These are phyloP conservation scores for Adrianichthys oophorus DNA, from an alignment of 2,797 vertebrate species.

Conservation along the genomic window DNA sequence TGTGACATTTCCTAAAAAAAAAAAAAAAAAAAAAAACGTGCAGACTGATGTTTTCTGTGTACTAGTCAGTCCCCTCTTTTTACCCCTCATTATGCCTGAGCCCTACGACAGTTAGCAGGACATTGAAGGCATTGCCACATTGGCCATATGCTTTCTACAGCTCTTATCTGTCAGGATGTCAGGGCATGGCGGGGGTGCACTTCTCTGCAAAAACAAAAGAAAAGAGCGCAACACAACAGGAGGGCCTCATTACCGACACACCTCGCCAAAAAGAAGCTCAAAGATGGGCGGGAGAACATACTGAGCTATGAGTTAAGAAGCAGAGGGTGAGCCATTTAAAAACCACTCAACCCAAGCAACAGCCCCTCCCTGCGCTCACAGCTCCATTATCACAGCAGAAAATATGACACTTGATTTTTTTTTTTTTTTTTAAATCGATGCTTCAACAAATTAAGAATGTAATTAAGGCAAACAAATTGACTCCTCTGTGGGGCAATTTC, in stretches of 20 bases:
- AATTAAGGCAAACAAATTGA: slow-evolving; percentile 75
- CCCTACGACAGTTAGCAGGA: slow-evolving; percentile 65
- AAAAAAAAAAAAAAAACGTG: slow-evolving; percentile 26
- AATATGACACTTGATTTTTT: slow-evolving; percentile 61
- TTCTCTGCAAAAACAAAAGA: slow-evolving; percentile 65
- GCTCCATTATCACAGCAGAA: slow-evolving; percentile 60
- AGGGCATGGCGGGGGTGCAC: slow-evolving; percentile 68
- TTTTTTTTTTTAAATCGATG: slow-evolving; percentile 52
- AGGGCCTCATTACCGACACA: slow-evolving; percentile 71
- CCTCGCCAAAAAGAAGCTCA: slow-evolving; percentile 46
- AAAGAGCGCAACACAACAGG: slow-evolving; percentile 62
- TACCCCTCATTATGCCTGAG: slow-evolving; percentile 67
- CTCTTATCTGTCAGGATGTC: slow-evolving; percentile 78
- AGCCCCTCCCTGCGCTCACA: slow-evolving; percentile 28
- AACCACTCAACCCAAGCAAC: slow-evolving; percentile 59
- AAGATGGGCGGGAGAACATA: slow-evolving; percentile 51
- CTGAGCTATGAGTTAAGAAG: slow-evolving; percentile 61
- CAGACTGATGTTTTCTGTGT: slow-evolving; percentile 63
- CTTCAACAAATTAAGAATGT: slow-evolving; percentile 72
- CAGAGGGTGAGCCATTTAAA: slow-evolving; percentile 69
- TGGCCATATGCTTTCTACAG: slow-evolving; percentile 74
- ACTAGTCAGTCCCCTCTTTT: slow-evolving; percentile 50
- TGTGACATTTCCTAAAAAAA: slow-evolving; percentile 45
- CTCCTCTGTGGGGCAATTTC: slow-evolving; percentile 19
- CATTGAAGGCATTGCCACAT: slow-evolving; percentile 60